Base-by-base conservation (phyloP, 2,797 vertebrate species). In the Urophycis tenuis region DNA sequence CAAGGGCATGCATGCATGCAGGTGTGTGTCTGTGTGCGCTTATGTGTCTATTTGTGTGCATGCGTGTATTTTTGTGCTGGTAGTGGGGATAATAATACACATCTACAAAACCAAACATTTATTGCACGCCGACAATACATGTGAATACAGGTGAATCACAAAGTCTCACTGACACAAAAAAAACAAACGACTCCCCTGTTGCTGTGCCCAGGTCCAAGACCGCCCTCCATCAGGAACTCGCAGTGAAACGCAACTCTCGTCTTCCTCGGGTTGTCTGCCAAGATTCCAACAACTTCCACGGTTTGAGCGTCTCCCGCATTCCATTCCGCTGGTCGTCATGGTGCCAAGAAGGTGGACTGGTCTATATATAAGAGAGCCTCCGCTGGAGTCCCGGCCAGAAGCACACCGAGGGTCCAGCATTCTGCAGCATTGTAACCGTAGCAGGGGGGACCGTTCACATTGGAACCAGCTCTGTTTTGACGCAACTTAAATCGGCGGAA, bases 261-360 rank as follows among this genome's bases (percentile, higher is more conserved):
- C 80, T 64, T 81, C 75, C 41, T 86, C 80, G 82, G 81, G 79
- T 83, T 74, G 70, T 74, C 36, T 73, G 81, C 41, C 41, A 53
- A 78, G 79, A 71, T 73, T 77, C 85, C 83, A 79, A 79, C 17
- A 78, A 75, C 83, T 78, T 34, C 36, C 81, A 80, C 60, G 74
- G 74, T 22, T 60, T 22, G 30, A 71, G 85, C 82, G 76, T 78
- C 79, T 78, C 83, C 78, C 74, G 81, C 87, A 90, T 89, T 90
- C 86, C 88, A 87, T 83, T 83, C 84, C 78, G 80, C 87, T 87
- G 83, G 90, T 89, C 80, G 85, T 89, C 90, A 91, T 89, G 85
- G 85, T 75, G 85, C 80, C 83, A 79, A 8, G 83, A 41, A 60
- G 83, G 79, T 81, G 78, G 74, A 78, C 84, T 5, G 30, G 83